phyloP scores from a whole-genome alignment of 2,113 vertebrate species.

The Ceuthmochares aereus region DNA sequence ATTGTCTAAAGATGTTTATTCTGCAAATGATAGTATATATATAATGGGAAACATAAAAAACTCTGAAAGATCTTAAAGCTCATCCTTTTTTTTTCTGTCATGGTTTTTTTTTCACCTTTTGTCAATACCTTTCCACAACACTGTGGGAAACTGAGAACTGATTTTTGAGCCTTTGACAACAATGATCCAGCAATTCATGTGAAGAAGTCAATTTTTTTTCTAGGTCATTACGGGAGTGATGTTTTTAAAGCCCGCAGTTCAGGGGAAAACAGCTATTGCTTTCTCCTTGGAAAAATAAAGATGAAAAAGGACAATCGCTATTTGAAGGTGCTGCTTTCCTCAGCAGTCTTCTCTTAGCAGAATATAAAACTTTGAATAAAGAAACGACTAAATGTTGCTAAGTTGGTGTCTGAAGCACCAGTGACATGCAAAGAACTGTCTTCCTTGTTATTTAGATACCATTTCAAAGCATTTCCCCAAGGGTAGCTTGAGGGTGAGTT shows the following conservation, averaged over 20 bases:
- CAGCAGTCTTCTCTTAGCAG: background rate
- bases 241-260: background rate
- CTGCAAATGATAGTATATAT: background rate
- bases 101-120: background rate
- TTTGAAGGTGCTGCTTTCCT: background rate
- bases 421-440: background rate
- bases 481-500: conserved; percentile 46
- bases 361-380: background rate
- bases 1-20: background rate
- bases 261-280: background rate
- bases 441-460: conserved; percentile 7
- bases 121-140: background rate
- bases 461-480: conserved; percentile 45
- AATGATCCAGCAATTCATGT: background rate
- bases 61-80: background rate
- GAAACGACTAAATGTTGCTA: background rate
- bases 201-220: background rate
- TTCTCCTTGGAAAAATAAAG: background rate
- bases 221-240: background rate
- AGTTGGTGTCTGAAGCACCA: conserved; percentile 4
- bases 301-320: background rate
- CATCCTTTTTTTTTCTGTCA: fast-evolving
- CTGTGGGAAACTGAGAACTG: background rate
- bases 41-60: background rate
- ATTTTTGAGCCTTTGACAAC: conserved; percentile 9